Evolutionary conservation across 1,140 invertebrate genomes (phyloP), one percentile per base, ranked within the genome.

Genomic region (Rhopalosiphum maidis): DNA sequence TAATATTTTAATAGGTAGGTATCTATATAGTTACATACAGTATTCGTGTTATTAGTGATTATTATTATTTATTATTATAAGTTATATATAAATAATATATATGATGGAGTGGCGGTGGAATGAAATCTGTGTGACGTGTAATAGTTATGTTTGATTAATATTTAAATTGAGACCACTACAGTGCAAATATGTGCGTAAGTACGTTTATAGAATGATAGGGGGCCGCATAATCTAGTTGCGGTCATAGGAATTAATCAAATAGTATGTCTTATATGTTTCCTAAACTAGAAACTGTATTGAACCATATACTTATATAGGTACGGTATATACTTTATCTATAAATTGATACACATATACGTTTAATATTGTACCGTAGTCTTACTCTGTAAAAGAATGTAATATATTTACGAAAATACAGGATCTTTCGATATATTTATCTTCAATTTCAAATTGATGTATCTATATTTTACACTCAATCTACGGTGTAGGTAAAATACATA

Each of bases 51-150:
- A 77, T 5, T 77, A 11, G 35, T 37, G 5, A 23, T 2, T 83
- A 83, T 37, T 83, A 83, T 82, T 18, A 77, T 82, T 60, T 82
- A 82, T 68, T 82, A 82, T 83, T 83, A 83, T 9, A 37, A 83
- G 77, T 82, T 37, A 82, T 82, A 82, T 37, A 41, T 41, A 41
- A 37, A 37, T 37, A 37, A 3, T 30, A 30, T 11, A 11, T 35
- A 9, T 6, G 77, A 22, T 83, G 21, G 77, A 37, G 77, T 23
- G 35, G 77, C 18, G 7, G 35, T 83, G 21, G 35, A 37, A 35
- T 23, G 35, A 35, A 5, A 21, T 82, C 77, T 37, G 22, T 83
- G 77, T 37, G 77, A 22, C 35, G 35, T 35, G n/a, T 21, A 83
- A 83, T 35, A 23, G 35, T 35, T 77, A n/a, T 83, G 35, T 83